phyloP scores from a whole-genome alignment of 2,113 vertebrate species.

The Paratilapia polleni region DNA sequence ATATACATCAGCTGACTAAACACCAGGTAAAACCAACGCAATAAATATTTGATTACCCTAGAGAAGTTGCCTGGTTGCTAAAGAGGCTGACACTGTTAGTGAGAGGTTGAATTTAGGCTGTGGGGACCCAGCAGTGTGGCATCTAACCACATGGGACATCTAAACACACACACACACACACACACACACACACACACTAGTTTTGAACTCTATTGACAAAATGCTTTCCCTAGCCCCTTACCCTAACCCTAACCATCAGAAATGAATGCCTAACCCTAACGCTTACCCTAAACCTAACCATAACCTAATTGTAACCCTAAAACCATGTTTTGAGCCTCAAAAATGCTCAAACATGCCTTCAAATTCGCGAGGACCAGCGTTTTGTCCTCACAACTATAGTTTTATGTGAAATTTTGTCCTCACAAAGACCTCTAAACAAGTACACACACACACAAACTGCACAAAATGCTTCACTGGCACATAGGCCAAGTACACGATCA shows the following conservation, averaged over 20 bases:
- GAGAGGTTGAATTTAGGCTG: conserved; percentile 18
- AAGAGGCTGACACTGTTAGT: neutral
- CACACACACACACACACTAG: neutral
- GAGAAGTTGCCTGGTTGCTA: neutral
- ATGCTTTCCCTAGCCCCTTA: too few species aligned
- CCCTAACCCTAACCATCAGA: too few species aligned
- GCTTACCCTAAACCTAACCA: too few species aligned
- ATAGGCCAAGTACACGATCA: neutral
- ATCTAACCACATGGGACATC: conserved; percentile 19
- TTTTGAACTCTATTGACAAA: too few species aligned
- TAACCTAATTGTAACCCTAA: too few species aligned
- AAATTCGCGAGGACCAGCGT: too few species aligned
- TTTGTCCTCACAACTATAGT: too few species aligned
- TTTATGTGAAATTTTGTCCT: too few species aligned
- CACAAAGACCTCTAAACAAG: too few species aligned
- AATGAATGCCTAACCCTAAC: too few species aligned
- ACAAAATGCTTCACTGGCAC: neutral
- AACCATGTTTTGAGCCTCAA: too few species aligned
- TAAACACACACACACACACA: conserved; percentile 20
- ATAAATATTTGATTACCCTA: conserved; percentile 38
- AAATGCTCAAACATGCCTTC: too few species aligned
- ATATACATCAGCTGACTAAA: neutral
- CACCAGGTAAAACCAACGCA: neutral
- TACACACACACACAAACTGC: neutral
- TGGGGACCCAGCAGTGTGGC: neutral